Evolutionary conservation across 2,888 invertebrate species (phyloP).

Genomic region (Limnephilus lunatus): DNA sequence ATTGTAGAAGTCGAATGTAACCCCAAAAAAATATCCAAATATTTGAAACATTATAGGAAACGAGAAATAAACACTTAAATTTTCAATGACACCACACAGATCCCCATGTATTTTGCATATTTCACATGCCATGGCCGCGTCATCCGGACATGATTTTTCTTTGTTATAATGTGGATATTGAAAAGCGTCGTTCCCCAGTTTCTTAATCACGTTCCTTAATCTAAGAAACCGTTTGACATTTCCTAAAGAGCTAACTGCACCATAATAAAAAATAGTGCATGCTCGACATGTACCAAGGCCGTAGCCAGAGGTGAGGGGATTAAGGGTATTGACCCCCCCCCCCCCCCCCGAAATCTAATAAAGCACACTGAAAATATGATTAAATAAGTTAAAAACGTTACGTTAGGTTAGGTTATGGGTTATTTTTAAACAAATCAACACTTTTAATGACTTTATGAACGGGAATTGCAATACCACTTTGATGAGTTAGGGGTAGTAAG

Average conservation of each 20-base stretch:
- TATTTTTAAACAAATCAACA: too few relatives aligned
- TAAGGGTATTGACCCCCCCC: too few relatives aligned
- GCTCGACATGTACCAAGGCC: neutral
- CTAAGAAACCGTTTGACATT: neutral
- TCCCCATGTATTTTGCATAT: constrained; percentile 50
- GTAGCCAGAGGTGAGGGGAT: too few relatives aligned
- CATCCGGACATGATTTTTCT: neutral
- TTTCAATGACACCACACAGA: constrained; percentile 22
- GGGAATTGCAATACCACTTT: too few relatives aligned
- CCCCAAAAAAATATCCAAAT: constrained; percentile 7
- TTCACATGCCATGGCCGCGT: constrained; percentile 10
- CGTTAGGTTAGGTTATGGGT: too few relatives aligned
- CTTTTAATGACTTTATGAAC: too few relatives aligned
- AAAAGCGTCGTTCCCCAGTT: neutral
- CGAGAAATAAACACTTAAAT: constrained; percentile 19
- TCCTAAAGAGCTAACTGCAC: neutral
- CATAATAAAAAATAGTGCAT: constrained; percentile 4
- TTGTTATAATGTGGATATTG: neutral
- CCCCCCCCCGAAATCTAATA: too few relatives aligned
- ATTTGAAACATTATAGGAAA: constrained; percentile 35
- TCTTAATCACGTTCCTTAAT: constrained; percentile 6
- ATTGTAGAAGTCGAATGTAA: constrained; percentile 23
- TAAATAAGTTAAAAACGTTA: too few relatives aligned
- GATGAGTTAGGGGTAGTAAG: too few relatives aligned
- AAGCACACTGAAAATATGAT: too few relatives aligned